Evolutionary conservation across 2,888 invertebrate species (phyloP).

Genomic region (Zhuqinia jingwanae): DNA sequence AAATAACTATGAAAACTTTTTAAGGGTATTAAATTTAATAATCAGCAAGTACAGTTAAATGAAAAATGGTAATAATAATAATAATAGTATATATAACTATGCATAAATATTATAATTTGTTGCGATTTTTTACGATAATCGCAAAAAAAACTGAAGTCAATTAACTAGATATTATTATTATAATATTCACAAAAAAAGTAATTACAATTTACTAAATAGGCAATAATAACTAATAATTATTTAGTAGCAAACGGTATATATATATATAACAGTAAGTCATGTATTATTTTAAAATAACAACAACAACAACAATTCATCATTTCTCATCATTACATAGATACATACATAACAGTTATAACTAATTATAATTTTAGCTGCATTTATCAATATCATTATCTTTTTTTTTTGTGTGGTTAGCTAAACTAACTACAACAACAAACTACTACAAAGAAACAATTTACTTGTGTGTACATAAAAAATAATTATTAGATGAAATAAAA

Average conservation of each 20-base stretch:
- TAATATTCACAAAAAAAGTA: not conserved
- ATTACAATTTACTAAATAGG: too few relatives aligned
- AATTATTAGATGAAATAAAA: not conserved
- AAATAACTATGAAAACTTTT: slow-evolving; percentile 9
- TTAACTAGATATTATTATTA: slow-evolving; percentile 1
- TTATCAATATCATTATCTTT: slow-evolving; percentile 6
- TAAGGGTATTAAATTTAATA: slow-evolving; percentile 43
- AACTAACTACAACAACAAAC: too few relatives aligned
- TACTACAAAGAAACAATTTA: too few relatives aligned
- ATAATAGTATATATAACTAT: not conserved
- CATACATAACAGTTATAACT: slow-evolving; percentile 7
- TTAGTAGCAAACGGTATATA: too few relatives aligned
- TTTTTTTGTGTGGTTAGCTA: not conserved
- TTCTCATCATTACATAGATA: too few relatives aligned
- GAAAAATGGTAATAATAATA: not conserved
- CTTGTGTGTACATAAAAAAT: too few relatives aligned
- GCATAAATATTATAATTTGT: too few relatives aligned
- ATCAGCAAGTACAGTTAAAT: slow-evolving; percentile 26
- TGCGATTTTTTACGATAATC: slow-evolving; percentile 48
- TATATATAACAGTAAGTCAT: slow-evolving; percentile 35
- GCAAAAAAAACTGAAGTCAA: slow-evolving; percentile 52
- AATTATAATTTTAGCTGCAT: slow-evolving; percentile 33
- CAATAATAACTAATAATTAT: not conserved
- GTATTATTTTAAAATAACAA: too few relatives aligned
- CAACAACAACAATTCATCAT: too few relatives aligned